phyloP scores from a whole-genome alignment of 1,140 invertebrate genomes.

The Trinorchestia longiramus region DNA sequence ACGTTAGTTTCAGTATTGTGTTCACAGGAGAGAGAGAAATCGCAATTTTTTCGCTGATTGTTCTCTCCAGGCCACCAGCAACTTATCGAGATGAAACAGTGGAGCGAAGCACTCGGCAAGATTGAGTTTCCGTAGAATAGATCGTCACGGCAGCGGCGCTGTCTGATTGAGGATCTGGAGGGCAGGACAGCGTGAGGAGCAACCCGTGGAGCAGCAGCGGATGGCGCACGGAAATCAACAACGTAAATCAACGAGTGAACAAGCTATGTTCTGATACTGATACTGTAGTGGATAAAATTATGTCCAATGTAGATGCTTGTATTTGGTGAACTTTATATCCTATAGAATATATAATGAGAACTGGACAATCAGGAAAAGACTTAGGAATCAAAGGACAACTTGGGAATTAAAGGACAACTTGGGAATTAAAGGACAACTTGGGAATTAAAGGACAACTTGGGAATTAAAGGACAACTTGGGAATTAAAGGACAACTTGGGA shows the following conservation, averaged over 20 bases:
- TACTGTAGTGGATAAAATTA: background rate
- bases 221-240: background rate
- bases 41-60: background rate
- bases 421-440: too few species aligned
- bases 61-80: background rate
- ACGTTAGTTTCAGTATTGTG: background rate
- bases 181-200: background rate
- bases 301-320: background rate
- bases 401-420: background rate
- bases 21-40: background rate
- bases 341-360: background rate
- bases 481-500: background rate
- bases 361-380: background rate
- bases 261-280: background rate
- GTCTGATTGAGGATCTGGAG: background rate
- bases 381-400: background rate
- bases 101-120: background rate
- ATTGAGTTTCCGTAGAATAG: background rate
- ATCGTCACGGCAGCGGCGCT: too few species aligned
- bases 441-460: background rate
- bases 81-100: background rate
- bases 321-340: background rate
- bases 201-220: background rate
- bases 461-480: background rate
- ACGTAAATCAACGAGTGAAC: background rate